A percentile compares a stretch with the other conserved stretches of the same genome.
Evolutionary conservation across 2,113 vertebrate genomes (phyloP).

Genomic region (Sturnira hondurensis): DNA sequence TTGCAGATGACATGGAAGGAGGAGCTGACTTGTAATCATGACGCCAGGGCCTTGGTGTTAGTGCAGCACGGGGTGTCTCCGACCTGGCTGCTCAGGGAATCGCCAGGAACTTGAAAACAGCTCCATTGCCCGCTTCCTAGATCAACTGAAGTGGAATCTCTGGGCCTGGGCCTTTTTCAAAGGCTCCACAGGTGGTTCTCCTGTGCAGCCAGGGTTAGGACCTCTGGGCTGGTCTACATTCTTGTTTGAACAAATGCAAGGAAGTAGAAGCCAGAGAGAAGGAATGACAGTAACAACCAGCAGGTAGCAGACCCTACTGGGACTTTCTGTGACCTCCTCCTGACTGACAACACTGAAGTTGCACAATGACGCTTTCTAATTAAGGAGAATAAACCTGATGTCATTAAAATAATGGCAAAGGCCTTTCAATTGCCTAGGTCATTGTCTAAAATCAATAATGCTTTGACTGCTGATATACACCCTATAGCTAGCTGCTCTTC

Average conservation of each 20-base stretch:
- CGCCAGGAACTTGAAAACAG: background rate
- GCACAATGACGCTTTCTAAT: background rate
- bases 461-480: background rate
- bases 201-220: background rate
- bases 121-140: background rate
- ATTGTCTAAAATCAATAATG: background rate
- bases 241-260: background rate
- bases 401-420: background rate
- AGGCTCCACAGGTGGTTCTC: background rate
- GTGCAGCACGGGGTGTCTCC: background rate
- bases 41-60: background rate
- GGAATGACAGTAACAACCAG: background rate
- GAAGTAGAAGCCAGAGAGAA: background rate
- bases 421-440: background rate
- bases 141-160: background rate
- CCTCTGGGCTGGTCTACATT: background rate
- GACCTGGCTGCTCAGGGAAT: background rate
- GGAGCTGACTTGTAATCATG: background rate
- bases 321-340: background rate
- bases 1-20: background rate
- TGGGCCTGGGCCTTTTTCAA: background rate
- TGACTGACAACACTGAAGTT: background rate
- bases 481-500: too few relatives aligned
- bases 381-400: background rate
- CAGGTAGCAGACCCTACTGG: background rate